Evolutionary conservation across 1,140 invertebrate species (phyloP), one percentile per base, ranked within the genome.

Genomic region (Pogonomyrmex barbatus): DNA sequence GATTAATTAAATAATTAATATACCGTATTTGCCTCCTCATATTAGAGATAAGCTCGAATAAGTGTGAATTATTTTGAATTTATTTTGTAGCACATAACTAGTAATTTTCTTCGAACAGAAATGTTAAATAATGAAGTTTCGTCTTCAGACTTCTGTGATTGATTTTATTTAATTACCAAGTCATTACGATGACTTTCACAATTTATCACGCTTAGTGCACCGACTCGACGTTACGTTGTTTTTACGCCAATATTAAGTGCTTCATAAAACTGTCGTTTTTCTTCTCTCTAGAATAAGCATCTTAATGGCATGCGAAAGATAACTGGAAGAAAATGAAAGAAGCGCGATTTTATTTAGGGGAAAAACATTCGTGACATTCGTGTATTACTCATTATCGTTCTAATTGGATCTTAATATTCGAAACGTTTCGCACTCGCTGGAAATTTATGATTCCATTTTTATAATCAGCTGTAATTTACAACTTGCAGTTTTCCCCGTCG

Each of bases 321-420:
- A 65, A 54, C 10, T 36, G 12, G 24, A n/a, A 2, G 17, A 33
- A n/a, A 14, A 6, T 4, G 33, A 24, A 67, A 33, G 0, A 52
- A 33, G 2, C 0, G 14, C 30, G 39, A 47, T 77, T 62, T 77
- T 45, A 60, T 76, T 58, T 52, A 12, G 2, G 17, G 0, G 62
- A 9, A n/a, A 79, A 79, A 68, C 36, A 9, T 24, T 24, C 58
- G 24, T 14, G 45, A 65, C 50, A 6, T 42, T 68, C 4, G 50
- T 58, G 12, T 24, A 56, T 36, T 14, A 33, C 60, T 79, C 24
- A 56, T 70, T 81, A 70, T 33, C 50, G 39, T 56, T 56, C 52
- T 56, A 81, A 70, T 81, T 56, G 52, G 30, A 70, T 56, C 42
- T 36, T 70, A 58, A 81, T 56, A 14, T 47, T n/a, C 14, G 36